A percentile compares a stretch with the other conserved stretches of the same genome.
These are phyloP conservation scores for Ceratina japonica DNA, from an alignment of 1,140 invertebrate species.

Conservation along the genomic window DNA sequence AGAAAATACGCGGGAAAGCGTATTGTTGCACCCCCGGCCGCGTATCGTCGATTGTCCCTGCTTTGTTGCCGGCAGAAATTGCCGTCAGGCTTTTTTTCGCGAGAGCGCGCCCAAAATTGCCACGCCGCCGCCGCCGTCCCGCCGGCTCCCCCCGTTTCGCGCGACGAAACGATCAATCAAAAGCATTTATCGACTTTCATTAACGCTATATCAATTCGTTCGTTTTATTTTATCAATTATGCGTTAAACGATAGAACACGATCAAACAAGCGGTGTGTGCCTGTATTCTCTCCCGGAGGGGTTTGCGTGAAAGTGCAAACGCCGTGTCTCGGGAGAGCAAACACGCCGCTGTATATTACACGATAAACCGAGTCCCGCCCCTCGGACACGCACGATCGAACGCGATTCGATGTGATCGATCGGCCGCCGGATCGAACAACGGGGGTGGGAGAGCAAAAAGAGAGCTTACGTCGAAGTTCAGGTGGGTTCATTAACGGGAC, in stretches of 20 bases:
- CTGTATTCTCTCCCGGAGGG: background rate
- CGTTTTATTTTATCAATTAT: background rate
- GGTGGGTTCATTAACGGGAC: conserved; percentile 32
- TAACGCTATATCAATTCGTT: background rate
- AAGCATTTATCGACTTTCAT: background rate
- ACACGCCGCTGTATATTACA: conserved; percentile 24
- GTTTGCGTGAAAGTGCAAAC: conserved; percentile 20
- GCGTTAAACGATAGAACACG: too few species aligned
- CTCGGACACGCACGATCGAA: conserved; percentile 12
- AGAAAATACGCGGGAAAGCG: background rate
- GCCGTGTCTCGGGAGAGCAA: conserved; percentile 10
- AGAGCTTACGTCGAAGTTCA: conserved; percentile 7
- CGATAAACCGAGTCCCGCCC: conserved; percentile 16
- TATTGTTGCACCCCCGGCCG: background rate
- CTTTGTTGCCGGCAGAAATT: background rate
- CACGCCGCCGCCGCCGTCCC: background rate
- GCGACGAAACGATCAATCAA: background rate
- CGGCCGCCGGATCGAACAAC: background rate
- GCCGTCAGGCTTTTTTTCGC: background rate
- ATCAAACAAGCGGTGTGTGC: background rate
- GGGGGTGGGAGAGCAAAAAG: conserved; percentile 2
- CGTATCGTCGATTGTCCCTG: background rate
- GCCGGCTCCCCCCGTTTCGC: background rate
- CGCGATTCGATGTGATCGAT: conserved; percentile 30
- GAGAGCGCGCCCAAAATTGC: background rate